Evolutionary conservation across 2,113 vertebrate species (phyloP).

Genomic region (Scopus umbretta): DNA sequence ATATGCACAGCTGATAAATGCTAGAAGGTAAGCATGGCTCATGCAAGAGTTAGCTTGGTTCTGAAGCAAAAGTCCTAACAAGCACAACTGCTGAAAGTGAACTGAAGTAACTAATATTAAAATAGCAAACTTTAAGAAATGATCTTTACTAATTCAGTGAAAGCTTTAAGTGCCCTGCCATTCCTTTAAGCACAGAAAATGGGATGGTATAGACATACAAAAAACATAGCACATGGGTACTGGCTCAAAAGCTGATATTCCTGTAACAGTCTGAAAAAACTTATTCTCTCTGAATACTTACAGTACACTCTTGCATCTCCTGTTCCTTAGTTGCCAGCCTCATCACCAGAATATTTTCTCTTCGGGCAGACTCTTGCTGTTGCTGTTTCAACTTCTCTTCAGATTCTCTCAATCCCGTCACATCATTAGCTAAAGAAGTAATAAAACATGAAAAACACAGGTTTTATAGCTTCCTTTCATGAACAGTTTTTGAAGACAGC

Average conservation of each 20-base stretch:
- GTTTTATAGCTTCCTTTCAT: not conserved
- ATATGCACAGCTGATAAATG: not conserved
- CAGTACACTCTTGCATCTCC: slow-evolving; percentile 99
- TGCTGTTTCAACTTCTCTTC: slow-evolving; percentile 99
- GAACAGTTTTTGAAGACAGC: not conserved
- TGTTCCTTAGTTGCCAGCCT: slow-evolving; percentile 98
- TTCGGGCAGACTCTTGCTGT: slow-evolving; percentile 97
- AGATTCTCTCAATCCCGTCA: slow-evolving; percentile 93
- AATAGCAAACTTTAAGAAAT: not conserved
- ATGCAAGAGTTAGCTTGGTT: not conserved
- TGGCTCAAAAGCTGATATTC: not conserved
- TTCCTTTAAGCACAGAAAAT: not conserved
- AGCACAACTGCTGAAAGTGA: not conserved
- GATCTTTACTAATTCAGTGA: not conserved
- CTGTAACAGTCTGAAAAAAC: not conserved
- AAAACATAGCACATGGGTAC: not conserved
- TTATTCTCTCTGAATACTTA: slow-evolving; percentile 71
- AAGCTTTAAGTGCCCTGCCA: not conserved
- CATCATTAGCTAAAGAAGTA: slow-evolving; percentile 86
- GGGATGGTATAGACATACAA: rapidly evolving
- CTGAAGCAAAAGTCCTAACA: not conserved
- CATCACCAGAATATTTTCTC: slow-evolving; percentile 99
- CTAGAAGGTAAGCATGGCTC: not conserved
- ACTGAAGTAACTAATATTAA: not conserved
- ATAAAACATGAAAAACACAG: not conserved